Conservation (phyloP, 2,797 vertebrate species). For the Potorous gilbertii region DNA sequence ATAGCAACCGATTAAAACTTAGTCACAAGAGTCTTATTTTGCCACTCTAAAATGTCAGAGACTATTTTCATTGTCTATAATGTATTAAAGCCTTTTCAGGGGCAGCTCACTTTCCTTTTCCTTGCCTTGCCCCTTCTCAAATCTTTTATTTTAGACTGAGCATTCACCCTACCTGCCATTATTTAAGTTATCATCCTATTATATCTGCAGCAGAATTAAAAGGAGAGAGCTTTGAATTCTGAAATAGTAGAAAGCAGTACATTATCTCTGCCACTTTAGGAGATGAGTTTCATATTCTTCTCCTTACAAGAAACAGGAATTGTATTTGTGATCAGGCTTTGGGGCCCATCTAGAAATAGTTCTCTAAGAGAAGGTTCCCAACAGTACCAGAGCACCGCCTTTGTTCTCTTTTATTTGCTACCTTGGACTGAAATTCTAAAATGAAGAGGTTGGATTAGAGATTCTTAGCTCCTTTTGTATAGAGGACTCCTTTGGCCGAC, state of each 20-base stretch:
- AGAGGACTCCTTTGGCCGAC: background rate
- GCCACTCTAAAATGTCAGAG: conserved; percentile 68
- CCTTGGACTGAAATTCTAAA: background rate
- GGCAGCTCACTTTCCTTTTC: conserved; percentile 49
- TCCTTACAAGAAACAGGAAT: background rate
- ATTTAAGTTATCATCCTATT: background rate
- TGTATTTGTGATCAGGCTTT: background rate
- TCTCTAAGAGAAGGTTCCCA: background rate
- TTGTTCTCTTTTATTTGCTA: background rate
- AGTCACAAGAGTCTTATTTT: conserved; percentile 61
- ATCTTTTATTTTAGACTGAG: background rate
- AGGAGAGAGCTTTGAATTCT: background rate
- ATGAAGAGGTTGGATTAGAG: background rate
- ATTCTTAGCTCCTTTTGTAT: background rate
- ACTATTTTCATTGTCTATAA: conserved; percentile 66
- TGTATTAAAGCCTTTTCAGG: conserved; percentile 62
- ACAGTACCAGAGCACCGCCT: background rate
- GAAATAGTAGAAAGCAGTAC: background rate
- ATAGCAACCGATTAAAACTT: conserved; percentile 57
- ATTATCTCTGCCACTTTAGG: background rate
- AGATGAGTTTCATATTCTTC: background rate
- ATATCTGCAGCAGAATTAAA: background rate
- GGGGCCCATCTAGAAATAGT: fast-evolving
- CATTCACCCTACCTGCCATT: background rate
- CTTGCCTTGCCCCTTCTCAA: background rate